Percentiles rank a stretch among this genome's conserved stretches.
phyloP scores from a whole-genome alignment of 2,113 vertebrate species.

The Raja brachyura region DNA sequence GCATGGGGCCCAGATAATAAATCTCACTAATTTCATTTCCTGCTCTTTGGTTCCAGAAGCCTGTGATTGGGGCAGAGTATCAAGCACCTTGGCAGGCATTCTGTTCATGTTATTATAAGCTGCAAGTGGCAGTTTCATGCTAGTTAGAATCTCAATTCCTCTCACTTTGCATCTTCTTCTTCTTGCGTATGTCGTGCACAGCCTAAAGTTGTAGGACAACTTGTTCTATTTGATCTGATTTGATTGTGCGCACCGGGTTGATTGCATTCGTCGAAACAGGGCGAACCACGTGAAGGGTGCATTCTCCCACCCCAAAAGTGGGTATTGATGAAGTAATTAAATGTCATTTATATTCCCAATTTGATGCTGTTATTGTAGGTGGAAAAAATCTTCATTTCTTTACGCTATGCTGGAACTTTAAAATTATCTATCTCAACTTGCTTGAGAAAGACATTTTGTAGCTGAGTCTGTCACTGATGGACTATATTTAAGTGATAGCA shows the following conservation, averaged over 20 bases:
- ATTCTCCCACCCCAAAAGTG: too few species aligned
- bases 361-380: conserved; percentile 68
- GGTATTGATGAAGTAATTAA: conserved; percentile 83
- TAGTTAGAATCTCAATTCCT: conserved; percentile 71
- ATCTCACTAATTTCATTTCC: conserved; percentile 70
- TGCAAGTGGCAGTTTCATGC: conserved; percentile 57
- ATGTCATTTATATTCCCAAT: conserved; percentile 59
- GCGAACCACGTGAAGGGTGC: too few species aligned
- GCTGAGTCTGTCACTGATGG: conserved; percentile 57
- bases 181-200: too few species aligned
- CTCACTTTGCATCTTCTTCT: conserved; percentile 84
- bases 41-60: conserved; percentile 79
- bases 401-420: too few species aligned
- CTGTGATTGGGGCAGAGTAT: conserved; percentile 86
- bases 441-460: conserved; percentile 66
- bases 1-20: conserved; percentile 70
- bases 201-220: too few species aligned
- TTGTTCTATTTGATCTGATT: too few species aligned
- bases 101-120: conserved; percentile 69
- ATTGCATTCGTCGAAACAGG: too few species aligned
- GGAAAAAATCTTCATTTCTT: too few species aligned
- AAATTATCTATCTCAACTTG: too few species aligned
- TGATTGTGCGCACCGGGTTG: too few species aligned
- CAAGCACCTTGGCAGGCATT: conserved; percentile 75
- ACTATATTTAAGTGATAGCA: too few species aligned